phyloP scores from a whole-genome alignment of 64 coral and sea anemone species.

The Pachyseris speciosa region DNA sequence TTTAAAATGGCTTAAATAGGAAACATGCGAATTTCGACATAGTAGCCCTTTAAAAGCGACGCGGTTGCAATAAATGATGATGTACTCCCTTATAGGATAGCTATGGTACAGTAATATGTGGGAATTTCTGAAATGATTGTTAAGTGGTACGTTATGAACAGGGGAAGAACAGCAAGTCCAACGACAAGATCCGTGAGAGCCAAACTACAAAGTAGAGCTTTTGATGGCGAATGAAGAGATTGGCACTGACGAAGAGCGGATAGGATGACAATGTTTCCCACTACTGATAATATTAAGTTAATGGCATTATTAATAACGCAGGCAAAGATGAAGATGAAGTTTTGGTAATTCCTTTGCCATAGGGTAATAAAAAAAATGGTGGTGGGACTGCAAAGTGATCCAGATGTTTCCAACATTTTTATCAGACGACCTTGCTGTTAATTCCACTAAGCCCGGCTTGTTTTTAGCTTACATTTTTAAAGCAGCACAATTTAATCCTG shows the following conservation, averaged over 20 bases:
- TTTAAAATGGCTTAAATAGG: no score
- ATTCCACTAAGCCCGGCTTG: no score
- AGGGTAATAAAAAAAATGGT: no score
- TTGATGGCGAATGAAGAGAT: constrained; percentile 2
- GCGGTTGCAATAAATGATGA: not conserved
- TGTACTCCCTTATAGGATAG: not conserved
- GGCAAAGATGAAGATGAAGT: not conserved
- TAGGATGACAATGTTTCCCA: not conserved
- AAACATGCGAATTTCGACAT: no score
- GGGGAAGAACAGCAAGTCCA: not conserved
- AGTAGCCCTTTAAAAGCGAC: not conserved
- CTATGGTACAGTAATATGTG: not conserved
- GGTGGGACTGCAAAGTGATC: no score
- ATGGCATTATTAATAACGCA: not conserved
- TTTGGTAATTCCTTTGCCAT: not conserved
- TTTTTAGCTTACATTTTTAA: no score
- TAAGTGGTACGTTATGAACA: not conserved
- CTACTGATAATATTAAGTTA: not conserved
- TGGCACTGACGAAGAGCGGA: not conserved
- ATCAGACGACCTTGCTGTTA: no score
- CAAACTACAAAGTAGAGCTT: no score
- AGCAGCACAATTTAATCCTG: no score
- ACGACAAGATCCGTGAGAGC: not conserved
- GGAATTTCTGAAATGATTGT: not conserved
- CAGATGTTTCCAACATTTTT: no score